Evolutionary conservation across 2,113 vertebrate species (phyloP), one percentile per base, ranked within the genome.

Genomic region (Albula goreensis): DNA sequence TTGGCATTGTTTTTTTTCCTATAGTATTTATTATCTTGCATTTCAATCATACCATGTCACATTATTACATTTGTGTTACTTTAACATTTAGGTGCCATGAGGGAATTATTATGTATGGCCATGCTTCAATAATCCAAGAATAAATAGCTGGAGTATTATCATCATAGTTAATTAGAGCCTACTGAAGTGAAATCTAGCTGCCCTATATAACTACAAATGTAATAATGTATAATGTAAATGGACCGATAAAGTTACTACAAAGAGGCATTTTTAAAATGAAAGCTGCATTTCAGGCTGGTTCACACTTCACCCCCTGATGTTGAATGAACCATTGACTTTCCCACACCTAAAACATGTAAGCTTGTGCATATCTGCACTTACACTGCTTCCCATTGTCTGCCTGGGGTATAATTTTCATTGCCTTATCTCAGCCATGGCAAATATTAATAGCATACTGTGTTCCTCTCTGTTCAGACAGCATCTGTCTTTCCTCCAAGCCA

Each of bases 341-440:
- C 70, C 70, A 74, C 70, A 74, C 70, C n/a, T 22, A 31, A n/a
- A 56, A 10, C 70, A 22, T 31, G 3, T 17, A 66, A n/a, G 57
- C 49, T 78, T 48, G 41, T 49, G 83, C 57, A 41, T 78, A 78
- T 66, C 70, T 87, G 70, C 80, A 17, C 17, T 15, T 11, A 56
- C 41, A 89, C 48, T 89, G 80, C 78, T n/a, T 57, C 60, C 66
- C 50, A n/a, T 89, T 91, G 86, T 89, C 8, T 60, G 78, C 52
- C 57, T 49, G 82, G 15, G 70, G 41, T 31, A 5, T 41, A 41
- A 15, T 80, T 77, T 19, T 51, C 79, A 51, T 77, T 13, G 48
- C 51, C 70, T 90, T 87, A 90, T 89, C 86, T 81, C 78, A 83
- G 57, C 52, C 25, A 11, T 57, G 51, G 82, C 31, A 31, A 50